Evolutionary conservation across 2,797 vertebrate genomes (phyloP), one percentile per base, ranked within the genome.

Genomic region (Loris lydekkerianus): DNA sequence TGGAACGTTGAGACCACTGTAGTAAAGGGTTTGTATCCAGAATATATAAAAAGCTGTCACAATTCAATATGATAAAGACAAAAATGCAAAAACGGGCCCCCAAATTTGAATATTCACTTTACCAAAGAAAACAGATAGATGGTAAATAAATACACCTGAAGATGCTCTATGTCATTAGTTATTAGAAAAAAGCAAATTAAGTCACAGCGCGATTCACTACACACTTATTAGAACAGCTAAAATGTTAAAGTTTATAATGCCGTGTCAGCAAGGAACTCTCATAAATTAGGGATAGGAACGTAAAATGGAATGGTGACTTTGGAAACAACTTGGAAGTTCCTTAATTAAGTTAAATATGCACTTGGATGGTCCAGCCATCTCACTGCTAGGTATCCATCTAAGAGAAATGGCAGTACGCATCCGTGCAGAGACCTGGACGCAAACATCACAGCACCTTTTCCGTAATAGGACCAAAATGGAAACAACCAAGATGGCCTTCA

Each of bases 261-360:
- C 72, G 58, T 14, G 10, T n/a, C 5, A 4, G 0, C 9, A 7
- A 34, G 86, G 17, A 15, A 13, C 29, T 4, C 43, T 43, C 46
- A 3, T n/a, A 2, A 21, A 13, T n/a, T 10, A 0, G 75, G 1
- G 13, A 2, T 65, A 46, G 61, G 31, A 63, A 27, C 0, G 29
- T 60, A 49, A 15, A 21, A 21, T 5, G 49, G 13, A 2, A 31
- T 0, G 0, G 75, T 58, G 23, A 13, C 23, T 49, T 27, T 61
- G 29, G n/a, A 83, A 67, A 61, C 40, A 17, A 25, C 5, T 27
- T 43, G 37, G 53, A 61, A 77, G 11, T 60, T 31, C 69, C 65
- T 78, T 18, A 27, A 23, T 11, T 15, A 89, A 86, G 5, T 21
- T 49, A 34, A 75, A 27, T 4, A 1, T 2, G 7, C 4, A 5